These are phyloP conservation scores for Lasius fuliginosus DNA, from an alignment of 2,888 invertebrate genomes.

Conservation along the genomic window DNA sequence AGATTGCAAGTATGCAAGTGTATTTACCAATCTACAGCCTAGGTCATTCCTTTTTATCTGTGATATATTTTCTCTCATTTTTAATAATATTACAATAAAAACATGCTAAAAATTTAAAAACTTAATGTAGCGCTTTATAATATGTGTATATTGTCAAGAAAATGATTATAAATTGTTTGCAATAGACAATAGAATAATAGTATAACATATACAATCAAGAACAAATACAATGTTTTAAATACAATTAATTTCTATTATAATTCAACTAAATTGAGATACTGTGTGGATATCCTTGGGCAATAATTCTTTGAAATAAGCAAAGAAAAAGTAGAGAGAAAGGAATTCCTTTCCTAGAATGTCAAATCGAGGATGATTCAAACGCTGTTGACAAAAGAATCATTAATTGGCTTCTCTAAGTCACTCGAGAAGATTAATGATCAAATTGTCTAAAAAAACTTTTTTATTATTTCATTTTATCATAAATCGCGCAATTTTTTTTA, in stretches of 20 bases:
- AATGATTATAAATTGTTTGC: not conserved
- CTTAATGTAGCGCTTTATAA: not conserved
- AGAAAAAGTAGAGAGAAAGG: not conserved
- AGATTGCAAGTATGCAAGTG: not conserved
- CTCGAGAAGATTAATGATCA: slow-evolving; percentile 57
- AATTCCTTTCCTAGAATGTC: not conserved
- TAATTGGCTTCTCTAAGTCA: slow-evolving; percentile 52
- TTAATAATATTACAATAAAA: not conserved
- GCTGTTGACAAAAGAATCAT: slow-evolving; percentile 2
- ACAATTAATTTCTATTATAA: not conserved
- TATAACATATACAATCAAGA: not conserved
- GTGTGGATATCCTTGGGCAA: not conserved
- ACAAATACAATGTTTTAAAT: not conserved
- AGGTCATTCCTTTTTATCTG: not conserved
- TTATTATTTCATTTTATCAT: not conserved
- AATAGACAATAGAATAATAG: not conserved
- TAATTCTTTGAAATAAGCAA: not conserved
- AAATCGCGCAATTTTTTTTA: not conserved
- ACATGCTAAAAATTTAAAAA: not conserved
- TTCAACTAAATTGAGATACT: not conserved
- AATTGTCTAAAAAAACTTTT: slow-evolving; percentile 26
- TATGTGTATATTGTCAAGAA: not conserved
- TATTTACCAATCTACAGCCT: not conserved
- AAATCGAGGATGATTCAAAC: not conserved
- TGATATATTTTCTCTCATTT: not conserved